Conservation (phyloP, 2,888 invertebrate species). For the Xestia rhomboidea region DNA sequence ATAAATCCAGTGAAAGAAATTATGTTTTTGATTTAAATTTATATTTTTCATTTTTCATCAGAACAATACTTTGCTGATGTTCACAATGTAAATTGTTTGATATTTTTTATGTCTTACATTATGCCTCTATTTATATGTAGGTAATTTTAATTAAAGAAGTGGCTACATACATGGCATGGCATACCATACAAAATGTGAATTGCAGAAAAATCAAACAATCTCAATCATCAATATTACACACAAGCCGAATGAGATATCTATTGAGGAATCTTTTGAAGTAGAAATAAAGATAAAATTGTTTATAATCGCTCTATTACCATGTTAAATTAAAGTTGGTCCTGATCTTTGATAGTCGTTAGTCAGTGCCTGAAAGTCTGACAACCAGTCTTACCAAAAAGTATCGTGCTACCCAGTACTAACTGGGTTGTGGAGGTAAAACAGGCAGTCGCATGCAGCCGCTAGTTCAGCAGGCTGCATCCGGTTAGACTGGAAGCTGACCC, state of each 20-base stretch:
- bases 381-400: background rate
- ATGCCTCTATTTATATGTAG: background rate
- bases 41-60: conserved; percentile 42
- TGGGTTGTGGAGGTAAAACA: background rate
- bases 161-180: no score
- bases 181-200: background rate
- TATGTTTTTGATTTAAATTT: conserved; percentile 54
- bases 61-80: conserved; percentile 12
- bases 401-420: background rate
- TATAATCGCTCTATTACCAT: background rate
- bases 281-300: background rate
- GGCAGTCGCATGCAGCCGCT: background rate
- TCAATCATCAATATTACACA: background rate
- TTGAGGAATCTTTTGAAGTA: no score
- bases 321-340: background rate
- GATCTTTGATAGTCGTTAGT: background rate
- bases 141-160: background rate
- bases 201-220: background rate
- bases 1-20: conserved; percentile 57
- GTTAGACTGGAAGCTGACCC: background rate
- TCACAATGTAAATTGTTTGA: background rate
- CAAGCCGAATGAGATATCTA: background rate
- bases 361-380: background rate
- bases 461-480: background rate
- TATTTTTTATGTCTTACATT: background rate